Conservation (phyloP, 2,888 invertebrate species). For the Spatulosminthurus flaviceps region DNA sequence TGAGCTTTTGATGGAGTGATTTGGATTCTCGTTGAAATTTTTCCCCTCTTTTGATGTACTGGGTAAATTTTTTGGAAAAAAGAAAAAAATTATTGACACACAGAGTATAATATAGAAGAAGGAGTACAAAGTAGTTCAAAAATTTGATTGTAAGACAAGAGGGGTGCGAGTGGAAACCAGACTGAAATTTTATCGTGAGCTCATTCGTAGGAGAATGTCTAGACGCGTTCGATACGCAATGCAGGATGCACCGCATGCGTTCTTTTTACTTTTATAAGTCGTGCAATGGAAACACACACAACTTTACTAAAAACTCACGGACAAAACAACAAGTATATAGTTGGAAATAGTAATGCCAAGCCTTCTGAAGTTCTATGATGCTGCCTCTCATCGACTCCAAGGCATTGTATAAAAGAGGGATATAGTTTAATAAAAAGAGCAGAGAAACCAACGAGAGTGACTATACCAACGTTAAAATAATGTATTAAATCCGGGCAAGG, state of each 20-base stretch:
- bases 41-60: too few species aligned
- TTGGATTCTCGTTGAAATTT: background rate
- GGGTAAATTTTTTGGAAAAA: slow-evolving; percentile 21
- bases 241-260: slow-evolving; percentile 50
- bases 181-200: slow-evolving; percentile 37
- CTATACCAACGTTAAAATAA: slow-evolving; percentile 14
- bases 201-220: slow-evolving; percentile 44
- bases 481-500: slow-evolving; percentile 40
- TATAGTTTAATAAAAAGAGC: background rate
- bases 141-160: slow-evolving; percentile 35
- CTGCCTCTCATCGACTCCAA: background rate
- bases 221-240: slow-evolving; percentile 48
- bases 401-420: background rate
- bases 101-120: slow-evolving; percentile 26
- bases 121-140: slow-evolving; percentile 34
- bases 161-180: slow-evolving; percentile 40
- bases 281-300: slow-evolving; percentile 33
- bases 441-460: background rate
- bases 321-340: background rate
- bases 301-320: slow-evolving; percentile 15
- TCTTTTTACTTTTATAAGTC: slow-evolving; percentile 47
- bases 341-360: background rate
- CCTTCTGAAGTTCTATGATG: too few species aligned
- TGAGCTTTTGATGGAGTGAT: too few species aligned
- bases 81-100: slow-evolving; percentile 6